Percentiles rank a stretch among this genome's conserved stretches.
Conservation (phyloP, 2,797 vertebrate species). For the Nasua narica region DNA sequence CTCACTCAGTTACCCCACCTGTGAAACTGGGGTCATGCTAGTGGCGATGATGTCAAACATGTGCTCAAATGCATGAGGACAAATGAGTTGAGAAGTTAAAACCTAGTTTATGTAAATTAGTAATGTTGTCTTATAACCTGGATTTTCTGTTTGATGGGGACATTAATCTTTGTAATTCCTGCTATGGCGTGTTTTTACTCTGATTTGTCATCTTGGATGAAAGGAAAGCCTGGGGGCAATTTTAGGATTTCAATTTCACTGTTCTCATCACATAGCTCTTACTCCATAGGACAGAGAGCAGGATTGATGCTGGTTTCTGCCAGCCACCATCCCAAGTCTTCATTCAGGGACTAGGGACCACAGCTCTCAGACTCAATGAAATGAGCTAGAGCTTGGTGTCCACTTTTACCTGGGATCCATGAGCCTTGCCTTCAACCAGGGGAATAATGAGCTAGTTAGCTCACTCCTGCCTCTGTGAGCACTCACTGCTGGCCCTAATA, state of each 20-base stretch:
- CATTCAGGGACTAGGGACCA: neutral
- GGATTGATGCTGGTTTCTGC: neutral
- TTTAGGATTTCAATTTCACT: neutral
- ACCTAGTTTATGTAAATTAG: neutral
- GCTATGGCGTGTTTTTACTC: neutral
- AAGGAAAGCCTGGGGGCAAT: neutral
- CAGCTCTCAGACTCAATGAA: no score
- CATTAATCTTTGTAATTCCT: neutral
- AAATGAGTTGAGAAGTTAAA: neutral
- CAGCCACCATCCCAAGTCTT: no score
- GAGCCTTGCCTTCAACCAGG: neutral
- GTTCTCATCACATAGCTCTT: neutral
- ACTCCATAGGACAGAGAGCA: neutral
- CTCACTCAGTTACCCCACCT: neutral
- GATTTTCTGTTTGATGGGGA: neutral
- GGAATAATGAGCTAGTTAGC: neutral
- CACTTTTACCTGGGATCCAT: neutral
- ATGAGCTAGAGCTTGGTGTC: neutral
- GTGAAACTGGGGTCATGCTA: neutral
- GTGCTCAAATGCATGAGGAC: neutral
- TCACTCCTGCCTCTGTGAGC: neutral
- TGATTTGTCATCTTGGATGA: neutral
- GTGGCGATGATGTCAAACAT: neutral
- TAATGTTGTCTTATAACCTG: neutral
- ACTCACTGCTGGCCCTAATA: neutral